Base-by-base conservation (phyloP, 1,140 invertebrate genomes). In the Pachyrhynchus sulphureomaculatus region DNA sequence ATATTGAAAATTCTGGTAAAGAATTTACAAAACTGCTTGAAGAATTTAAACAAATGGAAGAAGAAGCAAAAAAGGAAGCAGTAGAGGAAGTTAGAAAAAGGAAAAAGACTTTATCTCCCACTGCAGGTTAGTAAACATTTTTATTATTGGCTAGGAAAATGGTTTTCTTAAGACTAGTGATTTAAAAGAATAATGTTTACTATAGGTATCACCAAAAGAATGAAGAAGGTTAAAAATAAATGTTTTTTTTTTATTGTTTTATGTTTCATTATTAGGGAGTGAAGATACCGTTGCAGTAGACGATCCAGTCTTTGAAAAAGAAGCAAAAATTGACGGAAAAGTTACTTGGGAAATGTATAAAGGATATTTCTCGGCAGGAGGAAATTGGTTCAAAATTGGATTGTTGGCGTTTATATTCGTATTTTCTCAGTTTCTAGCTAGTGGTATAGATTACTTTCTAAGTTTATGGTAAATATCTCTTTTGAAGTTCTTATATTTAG, bases 361-460 rank as follows among this genome's bases (percentile, higher is more conserved):
- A 81, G 2, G 88, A 88, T 67, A 79, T 87, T 47, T 73, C n/a
- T n/a, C 76, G 4, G 84, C 86, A 4, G 81, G 82, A 26, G 78
- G 77, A 51, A 83, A 79, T 6, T 72, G 79, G 12, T 74, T 76
- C 17, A 63, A 81, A 18, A 67, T 82, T 1, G 72, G 81, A 1
- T 45, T 80, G 8, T 77, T 86, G 70, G 18, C 78, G 5, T 18
- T 80, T 4, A 68, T 85, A 0, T 84, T 83, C 33, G 45, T 82
- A 5, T 64, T 82, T 0, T 80, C 85, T 10, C 88, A 90, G 75
- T 70, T 82, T 12, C 68, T 83, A 15, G 84, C 80, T 29, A 89
- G 86, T 59, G 81, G 81, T 12, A 80, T 81, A 5, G 87, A 88
- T 67, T 86, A 85, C 70, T 85, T 86, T 74, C 71, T 88, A 0